These are phyloP conservation scores for Crotophaga sulcirostris DNA, from an alignment of 2,113 vertebrate species.

Conservation along the genomic window DNA sequence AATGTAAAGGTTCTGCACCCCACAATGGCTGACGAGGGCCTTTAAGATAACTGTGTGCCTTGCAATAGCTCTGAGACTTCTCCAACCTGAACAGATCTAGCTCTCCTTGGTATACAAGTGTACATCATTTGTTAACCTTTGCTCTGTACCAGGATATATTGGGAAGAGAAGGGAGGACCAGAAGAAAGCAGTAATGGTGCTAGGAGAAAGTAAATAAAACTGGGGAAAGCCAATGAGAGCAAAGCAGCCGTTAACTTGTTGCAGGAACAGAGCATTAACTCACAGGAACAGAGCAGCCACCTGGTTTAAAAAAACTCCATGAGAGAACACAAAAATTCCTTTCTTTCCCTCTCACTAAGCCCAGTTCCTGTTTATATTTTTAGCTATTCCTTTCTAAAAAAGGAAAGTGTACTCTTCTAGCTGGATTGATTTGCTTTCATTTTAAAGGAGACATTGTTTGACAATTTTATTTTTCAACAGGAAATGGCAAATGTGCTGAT, in stretches of 20 bases:
- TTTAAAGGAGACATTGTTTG: slow-evolving; percentile 23
- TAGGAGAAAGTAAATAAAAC: neutral
- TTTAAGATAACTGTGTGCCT: neutral
- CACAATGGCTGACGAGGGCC: neutral
- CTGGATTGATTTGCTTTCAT: slow-evolving; percentile 21
- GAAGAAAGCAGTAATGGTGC: neutral
- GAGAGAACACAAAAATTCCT: neutral
- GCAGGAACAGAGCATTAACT: neutral
- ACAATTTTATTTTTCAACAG: slow-evolving; percentile 41
- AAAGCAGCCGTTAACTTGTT: neutral
- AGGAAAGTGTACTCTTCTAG: neutral
- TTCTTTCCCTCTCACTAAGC: neutral
- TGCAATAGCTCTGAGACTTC: neutral
- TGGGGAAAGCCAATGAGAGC: neutral
- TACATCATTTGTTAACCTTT: neutral
- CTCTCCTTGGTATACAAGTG: neutral
- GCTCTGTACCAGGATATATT: neutral
- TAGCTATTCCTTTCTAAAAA: neutral
- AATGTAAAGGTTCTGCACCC: neutral
- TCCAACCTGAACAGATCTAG: neutral
- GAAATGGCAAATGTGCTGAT: slow-evolving; percentile 34
- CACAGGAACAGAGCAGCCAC: neutral
- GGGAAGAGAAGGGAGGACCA: neutral
- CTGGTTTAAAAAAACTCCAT: neutral
- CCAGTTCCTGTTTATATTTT: slow-evolving; percentile 6